phyloP scores from a whole-genome alignment of 2,113 vertebrate species.

The Sander lucioperca region DNA sequence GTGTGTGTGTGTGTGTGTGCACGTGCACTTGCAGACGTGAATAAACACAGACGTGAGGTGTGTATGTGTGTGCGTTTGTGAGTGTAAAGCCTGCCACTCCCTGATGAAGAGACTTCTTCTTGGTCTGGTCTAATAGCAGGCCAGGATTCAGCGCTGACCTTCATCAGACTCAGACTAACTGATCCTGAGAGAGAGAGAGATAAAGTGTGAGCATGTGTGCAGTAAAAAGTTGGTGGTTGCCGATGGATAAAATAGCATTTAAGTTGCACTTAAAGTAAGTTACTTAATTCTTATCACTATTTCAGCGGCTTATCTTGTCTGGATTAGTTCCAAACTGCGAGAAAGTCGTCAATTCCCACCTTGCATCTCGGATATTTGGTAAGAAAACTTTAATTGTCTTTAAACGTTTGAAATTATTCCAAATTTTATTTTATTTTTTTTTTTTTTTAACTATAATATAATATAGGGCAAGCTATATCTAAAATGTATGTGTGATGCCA shows the following conservation, averaged over 20 bases:
- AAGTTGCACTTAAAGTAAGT: constrained; percentile 15
- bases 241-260: constrained; percentile 19
- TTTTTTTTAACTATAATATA: neutral
- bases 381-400: constrained; percentile 55
- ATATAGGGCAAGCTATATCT: neutral
- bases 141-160: constrained; percentile 72
- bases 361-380: constrained; percentile 53
- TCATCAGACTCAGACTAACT: constrained; percentile 59
- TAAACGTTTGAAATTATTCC: neutral
- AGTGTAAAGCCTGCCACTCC: constrained; percentile 75
- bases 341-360: constrained; percentile 21
- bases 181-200: constrained; percentile 42
- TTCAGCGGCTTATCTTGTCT: neutral
- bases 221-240: constrained; percentile 4
- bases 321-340: constrained; percentile 50
- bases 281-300: neutral
- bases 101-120: constrained; percentile 76
- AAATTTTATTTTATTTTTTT: neutral
- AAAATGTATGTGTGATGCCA: neutral
- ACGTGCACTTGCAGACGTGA: constrained; percentile 26
- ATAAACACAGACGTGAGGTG: constrained; percentile 54
- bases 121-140: constrained; percentile 74
- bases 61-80: constrained; percentile 55
- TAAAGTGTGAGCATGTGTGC: constrained; percentile 29
- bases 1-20: constrained; percentile 32